A percentile compares a stretch with the other conserved stretches of the same genome.
Conservation (phyloP, 2,888 invertebrate species). For the Platycheirus albimanus region DNA sequence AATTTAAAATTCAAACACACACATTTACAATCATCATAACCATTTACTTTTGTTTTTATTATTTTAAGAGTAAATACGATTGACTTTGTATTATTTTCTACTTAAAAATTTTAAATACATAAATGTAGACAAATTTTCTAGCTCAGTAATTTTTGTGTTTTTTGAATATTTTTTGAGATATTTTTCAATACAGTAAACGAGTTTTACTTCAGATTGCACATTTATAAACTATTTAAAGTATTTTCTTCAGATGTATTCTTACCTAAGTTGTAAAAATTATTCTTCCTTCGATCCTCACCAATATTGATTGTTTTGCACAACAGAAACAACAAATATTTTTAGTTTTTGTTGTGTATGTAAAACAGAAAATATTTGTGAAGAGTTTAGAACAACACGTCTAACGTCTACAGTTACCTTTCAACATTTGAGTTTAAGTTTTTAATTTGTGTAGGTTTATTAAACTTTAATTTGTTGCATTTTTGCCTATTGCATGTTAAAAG, state of each 20-base stretch:
- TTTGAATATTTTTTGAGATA: conserved; percentile 10
- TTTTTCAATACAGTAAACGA: neutral
- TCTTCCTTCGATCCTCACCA: too few relatives aligned
- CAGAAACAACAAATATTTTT: too few relatives aligned
- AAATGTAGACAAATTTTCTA: conserved; percentile 13
- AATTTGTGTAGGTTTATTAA: conserved; percentile 44
- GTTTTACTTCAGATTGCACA: neutral
- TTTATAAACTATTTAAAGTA: neutral
- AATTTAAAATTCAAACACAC: conserved; percentile 12
- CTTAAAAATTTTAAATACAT: conserved; percentile 1
- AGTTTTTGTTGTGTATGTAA: conserved; percentile 24
- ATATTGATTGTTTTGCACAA: too few relatives aligned
- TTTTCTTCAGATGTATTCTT: too few relatives aligned
- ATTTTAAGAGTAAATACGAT: neutral
- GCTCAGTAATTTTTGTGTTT: conserved; percentile 14
- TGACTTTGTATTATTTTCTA: conserved; percentile 25
- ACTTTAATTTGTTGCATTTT: conserved; percentile 24
- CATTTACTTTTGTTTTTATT: neutral
- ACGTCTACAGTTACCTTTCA: too few relatives aligned
- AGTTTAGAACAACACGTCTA: too few relatives aligned
- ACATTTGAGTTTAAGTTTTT: neutral
- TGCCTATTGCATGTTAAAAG: conserved; percentile 14
- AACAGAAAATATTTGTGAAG: conserved; percentile 4
- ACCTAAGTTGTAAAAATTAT: too few relatives aligned
- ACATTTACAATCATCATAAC: conserved; percentile 34